Evolutionary conservation across 2,797 vertebrate genomes (phyloP).

Genomic region (Bovichtus diacanthus): DNA sequence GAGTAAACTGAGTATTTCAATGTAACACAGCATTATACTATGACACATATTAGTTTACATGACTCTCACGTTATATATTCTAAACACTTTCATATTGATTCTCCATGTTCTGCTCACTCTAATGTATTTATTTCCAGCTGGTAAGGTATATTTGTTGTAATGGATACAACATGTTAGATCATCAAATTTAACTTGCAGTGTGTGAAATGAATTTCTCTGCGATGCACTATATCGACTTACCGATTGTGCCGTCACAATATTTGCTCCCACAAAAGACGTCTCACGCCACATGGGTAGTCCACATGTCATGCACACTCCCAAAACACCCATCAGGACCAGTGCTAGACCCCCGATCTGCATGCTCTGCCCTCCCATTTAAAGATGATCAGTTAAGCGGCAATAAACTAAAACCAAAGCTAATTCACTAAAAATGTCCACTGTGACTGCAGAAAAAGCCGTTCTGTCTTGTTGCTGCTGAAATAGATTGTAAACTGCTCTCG

Average conservation of each 20-base stretch:
- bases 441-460: not conserved
- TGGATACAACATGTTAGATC: not conserved
- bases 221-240: slow-evolving; percentile 29
- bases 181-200: no score
- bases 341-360: slow-evolving; percentile 38
- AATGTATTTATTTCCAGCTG: not conserved
- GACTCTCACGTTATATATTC: not conserved
- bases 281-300: slow-evolving; percentile 65
- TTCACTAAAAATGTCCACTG: not conserved
- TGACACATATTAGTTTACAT: not conserved
- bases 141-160: not conserved
- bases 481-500: not conserved
- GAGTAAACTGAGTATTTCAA: not conserved
- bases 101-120: not conserved
- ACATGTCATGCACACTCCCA: slow-evolving; percentile 48
- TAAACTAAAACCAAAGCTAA: not conserved
- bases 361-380: slow-evolving; percentile 41
- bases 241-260: slow-evolving; percentile 58
- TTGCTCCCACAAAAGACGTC: slow-evolving; percentile 58
- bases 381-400: not conserved
- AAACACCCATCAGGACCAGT: slow-evolving; percentile 45
- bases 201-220: not conserved
- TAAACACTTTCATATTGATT: not conserved
- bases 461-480: not conserved
- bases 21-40: not conserved